Conservation (phyloP, 2,888 invertebrate species). For the Athripsodes cinereus region DNA sequence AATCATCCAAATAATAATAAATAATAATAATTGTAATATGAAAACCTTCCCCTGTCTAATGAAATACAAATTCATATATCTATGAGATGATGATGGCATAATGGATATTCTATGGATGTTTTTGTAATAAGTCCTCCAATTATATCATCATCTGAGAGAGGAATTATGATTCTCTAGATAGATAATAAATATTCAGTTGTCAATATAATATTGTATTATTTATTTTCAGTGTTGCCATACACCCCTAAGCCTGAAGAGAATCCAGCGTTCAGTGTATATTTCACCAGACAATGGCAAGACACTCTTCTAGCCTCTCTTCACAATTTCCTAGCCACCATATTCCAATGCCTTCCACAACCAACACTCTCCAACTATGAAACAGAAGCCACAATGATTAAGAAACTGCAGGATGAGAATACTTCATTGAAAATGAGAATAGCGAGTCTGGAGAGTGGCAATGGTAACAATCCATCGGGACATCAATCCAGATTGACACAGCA, state of each 20-base stretch:
- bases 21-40: too few relatives aligned
- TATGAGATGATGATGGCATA: too few relatives aligned
- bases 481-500: slow-evolving; percentile 60
- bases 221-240: slow-evolving; percentile 77
- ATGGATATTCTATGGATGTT: too few relatives aligned
- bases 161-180: too few relatives aligned
- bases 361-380: slow-evolving; percentile 81
- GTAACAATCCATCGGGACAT: slow-evolving; percentile 43
- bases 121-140: too few relatives aligned
- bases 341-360: slow-evolving; percentile 81
- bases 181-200: too few relatives aligned
- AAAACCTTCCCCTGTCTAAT: too few relatives aligned
- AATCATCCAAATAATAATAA: too few relatives aligned
- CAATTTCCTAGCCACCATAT: slow-evolving; percentile 88
- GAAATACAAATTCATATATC: too few relatives aligned
- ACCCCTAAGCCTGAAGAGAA: slow-evolving; percentile 89
- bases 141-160: too few relatives aligned
- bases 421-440: slow-evolving; percentile 46
- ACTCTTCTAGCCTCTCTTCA: slow-evolving; percentile 83
- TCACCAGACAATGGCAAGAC: slow-evolving; percentile 93
- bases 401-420: slow-evolving; percentile 80
- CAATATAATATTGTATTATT: background rate
- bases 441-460: slow-evolving; percentile 15
- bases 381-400: slow-evolving; percentile 71
- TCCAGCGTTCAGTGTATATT: slow-evolving; percentile 79